Evolutionary conservation across 1,140 invertebrate species (phyloP), one percentile per base, ranked within the genome.

Genomic region (Drosophila prosaltans): DNA sequence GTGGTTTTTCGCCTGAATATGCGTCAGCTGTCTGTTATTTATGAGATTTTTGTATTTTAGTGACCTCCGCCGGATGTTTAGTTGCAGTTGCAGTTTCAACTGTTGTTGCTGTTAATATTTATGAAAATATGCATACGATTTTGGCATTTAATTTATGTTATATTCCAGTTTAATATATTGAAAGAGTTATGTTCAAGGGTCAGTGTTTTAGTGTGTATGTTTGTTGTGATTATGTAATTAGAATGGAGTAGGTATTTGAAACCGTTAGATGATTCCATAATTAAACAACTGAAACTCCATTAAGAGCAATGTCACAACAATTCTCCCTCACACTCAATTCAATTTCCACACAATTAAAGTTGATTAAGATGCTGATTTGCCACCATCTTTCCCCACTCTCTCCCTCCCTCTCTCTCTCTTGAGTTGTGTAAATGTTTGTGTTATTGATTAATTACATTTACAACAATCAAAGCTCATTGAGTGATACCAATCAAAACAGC

Each of bases 391-490:
- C 16, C 16, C 16, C 16, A 16, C 16, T 16, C 11, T n/a, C 16
- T 1, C 24, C 8, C 48, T 32, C 55, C 21, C 32, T 16, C 32
- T 39, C 57, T 24, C 9, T 2, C 3, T 24, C 16, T 48, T 57
- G 54, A 61, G 81, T 74, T 81, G 81, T 78, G 81, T 81, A 85
- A 84, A 81, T 84, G 81, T 85, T 84, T 84, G 69, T 78, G 78
- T 89, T 88, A 88, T 89, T 88, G 84, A 88, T 88, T 88, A 89
- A 89, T 89, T 89, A 89, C 83, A 89, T 89, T 88, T 88, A 89
- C 83, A 88, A 84, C 83, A 88, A 88, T 88, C 83, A 80, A 80
- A 83, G 84, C 81, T 74, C 84, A 88, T 89, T 88, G 84, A 88
- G 78, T 88, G 84, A 89, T 88, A 73, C 65, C 84, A 80, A 88